phyloP scores from a whole-genome alignment of 2,888 invertebrate genomes.

The Dasysyrphus tricinctus region DNA sequence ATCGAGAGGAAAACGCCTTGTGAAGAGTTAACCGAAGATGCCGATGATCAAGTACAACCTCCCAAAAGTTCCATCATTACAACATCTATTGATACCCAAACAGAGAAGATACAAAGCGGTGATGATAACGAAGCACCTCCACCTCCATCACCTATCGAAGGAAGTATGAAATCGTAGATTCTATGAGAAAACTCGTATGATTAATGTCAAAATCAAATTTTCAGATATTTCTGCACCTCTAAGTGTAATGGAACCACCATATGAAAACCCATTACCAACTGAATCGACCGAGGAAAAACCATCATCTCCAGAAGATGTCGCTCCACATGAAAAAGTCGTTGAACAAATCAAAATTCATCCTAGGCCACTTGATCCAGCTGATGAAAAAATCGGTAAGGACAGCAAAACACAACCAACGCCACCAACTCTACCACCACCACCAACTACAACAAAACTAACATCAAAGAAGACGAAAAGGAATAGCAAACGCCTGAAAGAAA shows the following conservation, averaged over 20 bases:
- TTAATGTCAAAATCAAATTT: conserved; percentile 69
- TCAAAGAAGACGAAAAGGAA: conserved; percentile 78
- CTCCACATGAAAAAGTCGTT: conserved; percentile 31
- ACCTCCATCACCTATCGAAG: conserved; percentile 32
- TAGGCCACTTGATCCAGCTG: conserved; percentile 5
- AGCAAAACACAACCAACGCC: not conserved
- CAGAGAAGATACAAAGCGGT: conserved; percentile 14
- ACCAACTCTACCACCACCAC: not conserved
- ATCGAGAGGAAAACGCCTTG: conserved; percentile 1
- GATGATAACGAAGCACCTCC: conserved; percentile 24
- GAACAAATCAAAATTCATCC: conserved; percentile 3
- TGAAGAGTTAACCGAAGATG: conserved; percentile 34
- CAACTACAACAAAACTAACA: conserved; percentile 23
- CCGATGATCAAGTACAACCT: conserved; percentile 15
- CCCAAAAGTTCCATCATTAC: not conserved
- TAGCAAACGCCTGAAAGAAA: conserved; percentile 79
- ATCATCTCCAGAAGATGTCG: conserved; percentile 56
- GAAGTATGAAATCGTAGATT: conserved; percentile 56
- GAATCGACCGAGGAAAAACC: conserved; percentile 51
- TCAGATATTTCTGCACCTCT: conserved; percentile 48
- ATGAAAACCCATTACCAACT: conserved; percentile 12
- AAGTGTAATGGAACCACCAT: not conserved
- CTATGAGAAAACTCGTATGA: conserved; percentile 44
- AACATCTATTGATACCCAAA: conserved; percentile 23
- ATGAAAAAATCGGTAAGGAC: conserved; percentile 30